phyloP scores from a whole-genome alignment of 2,797 vertebrate species.

The Aselliscus stoliczkanus region DNA sequence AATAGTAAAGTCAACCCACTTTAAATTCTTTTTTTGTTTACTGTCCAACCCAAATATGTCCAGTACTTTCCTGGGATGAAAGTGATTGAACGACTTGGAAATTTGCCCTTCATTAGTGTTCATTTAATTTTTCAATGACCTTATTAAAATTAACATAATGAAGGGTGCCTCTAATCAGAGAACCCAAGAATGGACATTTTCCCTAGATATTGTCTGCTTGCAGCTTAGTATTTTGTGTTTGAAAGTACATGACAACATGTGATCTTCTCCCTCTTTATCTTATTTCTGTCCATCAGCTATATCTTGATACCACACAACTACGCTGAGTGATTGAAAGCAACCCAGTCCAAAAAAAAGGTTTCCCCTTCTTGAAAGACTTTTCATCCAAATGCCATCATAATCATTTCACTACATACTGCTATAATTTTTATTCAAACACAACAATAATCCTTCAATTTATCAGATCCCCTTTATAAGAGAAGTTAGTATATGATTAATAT shows the following conservation, averaged over 20 bases:
- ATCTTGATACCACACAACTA: neutral
- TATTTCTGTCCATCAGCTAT: neutral
- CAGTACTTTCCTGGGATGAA: neutral
- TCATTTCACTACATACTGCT: neutral
- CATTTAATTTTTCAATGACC: neutral
- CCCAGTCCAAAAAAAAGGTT: neutral
- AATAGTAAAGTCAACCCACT: neutral
- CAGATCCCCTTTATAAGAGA: neutral
- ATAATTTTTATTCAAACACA: conserved; percentile 18
- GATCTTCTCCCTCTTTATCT: neutral
- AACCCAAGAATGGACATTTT: neutral
- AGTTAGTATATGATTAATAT: neutral
- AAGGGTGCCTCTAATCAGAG: neutral
- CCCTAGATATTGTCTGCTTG: neutral
- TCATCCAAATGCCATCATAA: neutral
- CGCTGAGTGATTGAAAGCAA: neutral
- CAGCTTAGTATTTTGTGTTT: neutral
- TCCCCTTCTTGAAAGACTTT: neutral
- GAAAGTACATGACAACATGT: neutral
- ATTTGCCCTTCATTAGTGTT: neutral
- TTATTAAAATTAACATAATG: neutral
- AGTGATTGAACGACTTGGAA: neutral
- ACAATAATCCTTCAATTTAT: neutral
- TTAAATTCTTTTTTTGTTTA: neutral
- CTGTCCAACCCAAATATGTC: neutral